Conservation (phyloP, 2,888 invertebrate species). For the Sussaba pulchella region DNA sequence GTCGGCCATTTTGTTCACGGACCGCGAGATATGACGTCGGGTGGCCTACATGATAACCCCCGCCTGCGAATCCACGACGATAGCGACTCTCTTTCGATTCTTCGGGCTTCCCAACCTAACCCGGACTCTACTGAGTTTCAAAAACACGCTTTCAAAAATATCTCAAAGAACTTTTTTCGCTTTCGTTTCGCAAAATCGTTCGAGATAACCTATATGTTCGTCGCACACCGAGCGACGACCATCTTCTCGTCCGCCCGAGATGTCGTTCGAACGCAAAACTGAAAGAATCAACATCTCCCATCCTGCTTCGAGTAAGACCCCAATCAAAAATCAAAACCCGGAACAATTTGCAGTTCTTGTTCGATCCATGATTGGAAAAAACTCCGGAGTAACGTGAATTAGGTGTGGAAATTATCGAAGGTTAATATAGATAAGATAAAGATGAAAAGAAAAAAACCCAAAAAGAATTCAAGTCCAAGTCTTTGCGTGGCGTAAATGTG, state of each 20-base stretch:
- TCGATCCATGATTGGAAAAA: too few relatives aligned
- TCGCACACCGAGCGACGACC: background rate
- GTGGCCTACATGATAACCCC: slow-evolving; percentile 80
- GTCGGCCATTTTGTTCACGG: slow-evolving; percentile 75
- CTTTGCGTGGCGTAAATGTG: slow-evolving; percentile 15
- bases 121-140: slow-evolving; percentile 10
- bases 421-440: too few relatives aligned
- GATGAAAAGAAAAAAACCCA: too few relatives aligned
- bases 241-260: slow-evolving; percentile 28
- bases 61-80: slow-evolving; percentile 63
- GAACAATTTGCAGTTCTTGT: too few relatives aligned
- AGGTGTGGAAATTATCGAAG: too few relatives aligned
- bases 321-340: too few relatives aligned
- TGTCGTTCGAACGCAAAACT: too few relatives aligned
- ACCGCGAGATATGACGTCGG: slow-evolving; percentile 77
- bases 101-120: slow-evolving; percentile 44
- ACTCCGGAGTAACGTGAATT: too few relatives aligned
- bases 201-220: background rate
- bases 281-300: too few relatives aligned
- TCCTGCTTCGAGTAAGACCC: too few relatives aligned
- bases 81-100: slow-evolving; percentile 63
- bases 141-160: slow-evolving; percentile 8
- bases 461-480: slow-evolving; percentile 8
- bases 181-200: background rate
- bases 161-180: background rate